Percentiles rank a stretch among this genome's conserved stretches.
These are phyloP conservation scores for Serilophus lunatus DNA, from an alignment of 2,113 vertebrate genomes.

Conservation along the genomic window DNA sequence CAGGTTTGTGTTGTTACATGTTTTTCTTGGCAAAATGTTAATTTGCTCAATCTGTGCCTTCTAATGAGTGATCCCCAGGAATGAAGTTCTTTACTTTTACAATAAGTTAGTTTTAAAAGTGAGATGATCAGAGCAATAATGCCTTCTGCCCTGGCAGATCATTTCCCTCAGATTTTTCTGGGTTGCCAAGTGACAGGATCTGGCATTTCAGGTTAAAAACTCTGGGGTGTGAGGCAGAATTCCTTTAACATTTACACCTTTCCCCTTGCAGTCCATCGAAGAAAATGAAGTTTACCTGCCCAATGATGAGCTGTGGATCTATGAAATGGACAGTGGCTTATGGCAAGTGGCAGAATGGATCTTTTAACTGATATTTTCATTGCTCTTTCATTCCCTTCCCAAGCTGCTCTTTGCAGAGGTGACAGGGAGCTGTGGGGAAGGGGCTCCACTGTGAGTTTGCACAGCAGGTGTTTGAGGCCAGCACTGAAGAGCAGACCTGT, in stretches of 20 bases:
- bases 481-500: neutral
- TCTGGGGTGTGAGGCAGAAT: neutral
- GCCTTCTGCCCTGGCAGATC: neutral
- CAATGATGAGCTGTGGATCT: conserved; percentile 92
- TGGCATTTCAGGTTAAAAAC: neutral
- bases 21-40: accelerated
- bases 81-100: neutral
- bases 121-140: neutral
- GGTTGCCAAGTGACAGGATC: neutral
- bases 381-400: no score
- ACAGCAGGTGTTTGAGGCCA: neutral
- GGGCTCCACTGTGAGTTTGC: neutral
- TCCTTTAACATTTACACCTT: conserved; percentile 12
- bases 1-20: neutral
- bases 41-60: neutral
- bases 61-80: neutral
- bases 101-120: neutral
- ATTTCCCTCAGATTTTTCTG: neutral
- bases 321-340: conserved; percentile 85
- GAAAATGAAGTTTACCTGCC: conserved; percentile 91
- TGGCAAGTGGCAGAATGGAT: conserved; percentile 76
- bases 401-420: neutral
- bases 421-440: neutral
- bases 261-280: conserved; percentile 81
- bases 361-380: neutral